A percentile compares a stretch with the other conserved stretches of the same genome.
Conservation (phyloP, 2,797 vertebrate species). For the Thripadectes ignobilis region DNA sequence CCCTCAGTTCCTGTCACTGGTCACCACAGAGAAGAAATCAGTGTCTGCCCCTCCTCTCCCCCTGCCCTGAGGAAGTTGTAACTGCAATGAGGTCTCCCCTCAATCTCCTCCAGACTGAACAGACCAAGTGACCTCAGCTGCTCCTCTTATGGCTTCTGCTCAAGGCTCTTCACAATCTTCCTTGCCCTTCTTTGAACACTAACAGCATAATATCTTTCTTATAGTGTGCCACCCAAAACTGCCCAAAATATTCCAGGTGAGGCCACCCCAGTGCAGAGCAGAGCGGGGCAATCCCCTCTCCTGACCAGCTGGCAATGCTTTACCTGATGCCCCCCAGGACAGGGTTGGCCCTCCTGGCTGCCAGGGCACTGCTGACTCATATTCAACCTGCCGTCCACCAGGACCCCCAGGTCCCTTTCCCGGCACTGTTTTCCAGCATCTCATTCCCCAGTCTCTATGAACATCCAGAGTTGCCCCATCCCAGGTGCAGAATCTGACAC, state of each 20-base stretch:
- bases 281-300: neutral
- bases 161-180: neutral
- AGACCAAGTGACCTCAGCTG: neutral
- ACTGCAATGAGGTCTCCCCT: neutral
- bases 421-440: neutral
- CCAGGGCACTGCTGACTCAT: neutral
- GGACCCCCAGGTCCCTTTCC: neutral
- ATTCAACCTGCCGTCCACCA: neutral
- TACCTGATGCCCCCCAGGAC: neutral
- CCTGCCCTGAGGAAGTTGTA: neutral
- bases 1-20: neutral
- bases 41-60: neutral
- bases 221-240: neutral
- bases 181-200: neutral
- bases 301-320: rapidly evolving
- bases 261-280: neutral
- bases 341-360: neutral
- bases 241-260: neutral
- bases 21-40: neutral
- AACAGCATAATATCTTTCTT: neutral
- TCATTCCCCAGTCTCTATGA: neutral
- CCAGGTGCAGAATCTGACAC: neutral
- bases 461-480: neutral
- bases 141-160: neutral
- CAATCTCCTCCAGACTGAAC: neutral